Base-by-base conservation (phyloP, 1,140 invertebrate species). In the Bombyx mandarina region DNA sequence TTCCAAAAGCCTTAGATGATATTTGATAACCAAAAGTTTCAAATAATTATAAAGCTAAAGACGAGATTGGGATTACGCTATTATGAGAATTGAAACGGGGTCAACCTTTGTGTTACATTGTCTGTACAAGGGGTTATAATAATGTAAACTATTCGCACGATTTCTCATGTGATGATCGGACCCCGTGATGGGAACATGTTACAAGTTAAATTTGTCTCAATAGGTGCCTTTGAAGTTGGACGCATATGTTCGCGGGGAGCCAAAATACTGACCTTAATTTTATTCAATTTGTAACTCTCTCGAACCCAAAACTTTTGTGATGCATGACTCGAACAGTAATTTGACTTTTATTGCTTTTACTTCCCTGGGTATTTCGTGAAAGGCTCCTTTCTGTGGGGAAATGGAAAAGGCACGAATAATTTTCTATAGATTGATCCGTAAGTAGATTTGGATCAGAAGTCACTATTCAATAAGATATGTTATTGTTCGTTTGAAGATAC, bases 201-300 rank as follows among this genome's bases (percentile, higher is more conserved):
- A 62, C 56, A 63, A 65, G 60, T 65, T 61, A 55, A 57, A 60
- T 57, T 61, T 52, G 52, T 64, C 26, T 53, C 44, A 50, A 66
- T 62, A 66, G 64, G 62, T 62, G 9, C 45, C 47, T 63, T 63
- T 65, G 56, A 57, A 56, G 56, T 52, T 49, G 12, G 8, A 48
- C 54, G 43, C 12, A 46, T 35, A 42, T 56, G 9, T 49, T 49
- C 47, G 54, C 46, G 54, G 10, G 12, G 51, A 60, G 48, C 56
- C 62, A 50, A 62, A 67, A 58, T 56, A 59, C 65, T 62, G 65
- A 60, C 73, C 77, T 74, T 79, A 78, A 81, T 81, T 83, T 80
- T 79, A 83, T 83, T 83, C 80, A 81, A 81, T 83, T 81, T 81
- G 78, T 69, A 82, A 80, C 76, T 81, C 26, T 35, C 76, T 71